Percentiles rank a stretch among this genome's conserved stretches.
Conservation (phyloP, 2,888 invertebrate genomes). For the Tiphia femorata region DNA sequence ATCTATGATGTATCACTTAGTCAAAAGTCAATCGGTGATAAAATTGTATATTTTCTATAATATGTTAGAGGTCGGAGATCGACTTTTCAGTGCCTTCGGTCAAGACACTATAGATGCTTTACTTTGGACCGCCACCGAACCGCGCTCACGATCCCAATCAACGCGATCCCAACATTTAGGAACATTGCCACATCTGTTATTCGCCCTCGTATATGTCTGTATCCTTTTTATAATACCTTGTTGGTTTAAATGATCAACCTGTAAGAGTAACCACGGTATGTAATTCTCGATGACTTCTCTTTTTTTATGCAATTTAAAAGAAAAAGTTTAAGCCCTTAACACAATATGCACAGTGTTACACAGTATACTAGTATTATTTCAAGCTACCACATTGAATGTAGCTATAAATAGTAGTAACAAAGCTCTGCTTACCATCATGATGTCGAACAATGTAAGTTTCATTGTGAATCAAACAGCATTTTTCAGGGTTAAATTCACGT, state of each 20-base stretch:
- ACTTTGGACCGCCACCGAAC: constrained; percentile 99
- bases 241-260: not conserved
- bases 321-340: not conserved
- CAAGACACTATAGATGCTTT: constrained; percentile 98
- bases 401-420: constrained; percentile 99
- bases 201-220: constrained; percentile 94
- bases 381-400: constrained; percentile 98
- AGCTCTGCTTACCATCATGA: constrained; percentile 97
- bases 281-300: not conserved
- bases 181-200: constrained; percentile 89
- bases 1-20: constrained; percentile 97
- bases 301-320: not conserved
- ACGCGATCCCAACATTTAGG: constrained; percentile 80
- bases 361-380: constrained; percentile 89
- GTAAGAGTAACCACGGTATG: not conserved
- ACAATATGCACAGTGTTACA: constrained; percentile 76
- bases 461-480: not conserved
- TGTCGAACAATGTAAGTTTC: constrained; percentile 97
- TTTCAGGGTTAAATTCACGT: not conserved
- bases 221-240: constrained; percentile 76
- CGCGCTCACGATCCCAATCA: constrained; percentile 75
- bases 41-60: constrained; percentile 99
- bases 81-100: constrained; percentile 95
- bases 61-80: constrained; percentile 98
- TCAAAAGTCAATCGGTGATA: constrained; percentile 98